Percentiles rank a stretch among this genome's conserved stretches.
Evolutionary conservation across 1,140 invertebrate genomes (phyloP).

Genomic region (Trachymyrmex septentrionalis): DNA sequence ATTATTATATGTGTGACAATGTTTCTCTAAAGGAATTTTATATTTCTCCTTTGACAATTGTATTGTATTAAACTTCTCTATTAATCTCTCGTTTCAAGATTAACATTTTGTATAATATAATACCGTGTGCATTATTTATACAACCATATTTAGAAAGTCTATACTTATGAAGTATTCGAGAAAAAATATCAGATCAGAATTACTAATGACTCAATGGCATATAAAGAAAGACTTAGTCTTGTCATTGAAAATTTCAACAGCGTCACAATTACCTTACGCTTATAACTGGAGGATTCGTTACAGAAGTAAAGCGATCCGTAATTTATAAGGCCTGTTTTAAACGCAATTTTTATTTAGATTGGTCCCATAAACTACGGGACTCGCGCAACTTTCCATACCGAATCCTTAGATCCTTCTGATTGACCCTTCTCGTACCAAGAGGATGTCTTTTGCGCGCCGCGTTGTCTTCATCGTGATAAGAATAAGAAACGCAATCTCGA

Average conservation of each 20-base stretch:
- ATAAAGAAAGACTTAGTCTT: background rate
- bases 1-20: background rate
- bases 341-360: conserved; percentile 10
- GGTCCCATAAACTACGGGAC: background rate
- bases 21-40: background rate
- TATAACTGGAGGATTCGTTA: background rate
- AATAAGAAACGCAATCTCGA: conserved; percentile 7
- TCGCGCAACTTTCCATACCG: background rate
- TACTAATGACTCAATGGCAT: background rate
- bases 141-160: background rate
- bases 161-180: background rate
- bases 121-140: background rate
- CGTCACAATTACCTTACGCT: conserved; percentile 13
- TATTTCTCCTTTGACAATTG: background rate
- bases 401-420: conserved; percentile 5
- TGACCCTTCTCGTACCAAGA: background rate
- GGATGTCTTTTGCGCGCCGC: background rate
- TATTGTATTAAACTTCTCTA: background rate
- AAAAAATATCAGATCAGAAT: background rate
- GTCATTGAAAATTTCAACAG: background rate
- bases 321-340: background rate
- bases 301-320: background rate
- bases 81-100: background rate
- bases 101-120: background rate
- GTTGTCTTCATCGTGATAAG: background rate